Evolutionary conservation across 2,797 vertebrate genomes (phyloP), one percentile per base, ranked within the genome.

Genomic region (Cuculus canorus): DNA sequence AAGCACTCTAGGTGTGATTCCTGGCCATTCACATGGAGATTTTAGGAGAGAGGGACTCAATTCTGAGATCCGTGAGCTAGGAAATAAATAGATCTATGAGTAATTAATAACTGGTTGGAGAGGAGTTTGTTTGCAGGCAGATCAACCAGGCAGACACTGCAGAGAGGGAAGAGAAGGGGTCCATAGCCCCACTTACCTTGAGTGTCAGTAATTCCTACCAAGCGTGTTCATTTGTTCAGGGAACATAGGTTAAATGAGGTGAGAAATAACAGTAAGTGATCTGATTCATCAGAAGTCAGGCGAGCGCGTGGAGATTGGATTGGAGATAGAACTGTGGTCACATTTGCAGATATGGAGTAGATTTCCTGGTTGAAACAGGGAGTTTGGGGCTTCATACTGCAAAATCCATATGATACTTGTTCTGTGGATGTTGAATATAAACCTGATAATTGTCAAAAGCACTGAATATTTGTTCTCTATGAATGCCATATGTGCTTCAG

Each of bases 331-430:
- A 0, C 47, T 14, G 32, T 1, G 68, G 22, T 77, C 65, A 2
- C 21, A 0, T 33, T 33, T 39, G 50, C 9, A 12, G 41, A 9
- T 57, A 22, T 1, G 21, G 22, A 48, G 21, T 48, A 23, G 10
- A 1, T 82, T 72, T 60, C 53, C 66, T 15, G 53, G 27, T 35
- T 53, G 77, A 39, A 75, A 32, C 17, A 3, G 21, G 48, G 78
- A 30, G 5, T 2, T 17, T 19, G 45, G 53, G 71, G 23, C 64
- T 13, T 82, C 19, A 3, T 32, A 1, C n/a, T 52, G 66, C 13
- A 7, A 2, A 53, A 54, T 8, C 57, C 41, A 0, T 1, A 0
- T 1, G 41, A 8, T 7, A 1, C 15, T 50, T 45, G 39, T 47
- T 11, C 22, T 28, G 48, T 54, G 61, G 16, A 63, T 28, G 43